Evolutionary conservation across 2,113 vertebrate genomes (phyloP).

Genomic region (Climacteris rufus): DNA sequence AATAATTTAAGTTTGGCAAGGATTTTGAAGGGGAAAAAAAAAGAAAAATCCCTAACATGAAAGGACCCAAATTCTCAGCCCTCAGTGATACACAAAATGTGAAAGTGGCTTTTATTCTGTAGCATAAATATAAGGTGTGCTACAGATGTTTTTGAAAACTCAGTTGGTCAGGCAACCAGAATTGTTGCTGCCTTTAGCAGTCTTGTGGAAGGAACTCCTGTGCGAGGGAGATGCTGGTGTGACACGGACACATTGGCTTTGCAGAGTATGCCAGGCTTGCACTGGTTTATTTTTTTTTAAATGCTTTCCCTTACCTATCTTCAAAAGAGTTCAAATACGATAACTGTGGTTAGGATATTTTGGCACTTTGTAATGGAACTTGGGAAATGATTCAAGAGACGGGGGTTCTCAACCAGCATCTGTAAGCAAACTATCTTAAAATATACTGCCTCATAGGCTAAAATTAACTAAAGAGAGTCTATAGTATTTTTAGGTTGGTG

Average conservation of each 20-base stretch:
- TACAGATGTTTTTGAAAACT: neutral
- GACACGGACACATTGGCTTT: rapidly evolving
- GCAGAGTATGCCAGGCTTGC: neutral
- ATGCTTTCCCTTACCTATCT: neutral
- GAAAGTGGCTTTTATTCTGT: neutral
- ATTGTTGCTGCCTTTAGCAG: neutral
- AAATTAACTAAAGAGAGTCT: neutral
- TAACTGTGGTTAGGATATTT: neutral
- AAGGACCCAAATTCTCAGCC: neutral
- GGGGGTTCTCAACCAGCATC: neutral
- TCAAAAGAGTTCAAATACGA: neutral
- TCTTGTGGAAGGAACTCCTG: rapidly evolving
- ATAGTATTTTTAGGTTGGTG: neutral
- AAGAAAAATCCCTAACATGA: neutral
- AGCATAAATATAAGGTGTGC: neutral
- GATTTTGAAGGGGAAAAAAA: neutral
- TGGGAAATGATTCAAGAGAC: neutral
- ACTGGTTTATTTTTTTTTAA: neutral
- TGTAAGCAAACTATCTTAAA: neutral
- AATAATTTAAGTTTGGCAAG: neutral
- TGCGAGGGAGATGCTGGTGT: rapidly evolving
- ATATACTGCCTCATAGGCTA: neutral
- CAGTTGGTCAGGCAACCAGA: neutral
- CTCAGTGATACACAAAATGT: neutral
- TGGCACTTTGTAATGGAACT: neutral